Conservation (phyloP, 2,888 invertebrate species). For the Petrolisthes manimaculis region DNA sequence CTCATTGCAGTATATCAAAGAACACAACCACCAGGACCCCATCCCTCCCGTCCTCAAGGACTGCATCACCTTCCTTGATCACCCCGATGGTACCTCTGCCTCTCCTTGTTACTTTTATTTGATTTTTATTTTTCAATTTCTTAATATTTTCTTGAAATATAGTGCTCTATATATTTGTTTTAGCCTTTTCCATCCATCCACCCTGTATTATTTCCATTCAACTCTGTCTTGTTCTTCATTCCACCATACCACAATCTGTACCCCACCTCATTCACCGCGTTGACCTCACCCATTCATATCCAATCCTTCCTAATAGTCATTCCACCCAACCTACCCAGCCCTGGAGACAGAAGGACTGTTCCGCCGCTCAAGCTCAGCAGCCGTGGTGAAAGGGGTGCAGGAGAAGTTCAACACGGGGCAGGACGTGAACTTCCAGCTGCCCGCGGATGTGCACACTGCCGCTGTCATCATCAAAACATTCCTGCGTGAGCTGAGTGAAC, state of each 20-base stretch:
- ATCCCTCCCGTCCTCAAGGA: conserved; percentile 94
- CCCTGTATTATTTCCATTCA: no score
- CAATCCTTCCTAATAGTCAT: no score
- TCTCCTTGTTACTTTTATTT: not conserved
- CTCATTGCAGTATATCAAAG: conserved; percentile 89
- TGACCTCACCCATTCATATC: no score
- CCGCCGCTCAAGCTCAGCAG: conserved; percentile 89
- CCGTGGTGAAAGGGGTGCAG: conserved; percentile 87
- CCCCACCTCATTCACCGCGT: no score
- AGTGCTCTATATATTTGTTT: not conserved
- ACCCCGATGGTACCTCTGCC: conserved; percentile 81
- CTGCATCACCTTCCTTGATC: conserved; percentile 76
- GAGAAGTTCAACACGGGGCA: conserved; percentile 89
- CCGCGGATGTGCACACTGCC: conserved; percentile 86
- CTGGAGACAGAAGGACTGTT: conserved; percentile 97
- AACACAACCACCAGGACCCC: conserved; percentile 82
- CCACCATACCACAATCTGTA: no score
- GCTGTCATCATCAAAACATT: conserved; percentile 96
- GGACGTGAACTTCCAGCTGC: conserved; percentile 78
- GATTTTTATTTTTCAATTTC: not conserved
- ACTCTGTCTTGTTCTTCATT: no score
- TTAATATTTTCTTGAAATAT: not conserved
- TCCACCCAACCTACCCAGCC: conserved; percentile 20
- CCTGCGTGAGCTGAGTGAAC: conserved; percentile 89
- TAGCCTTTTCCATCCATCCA: not conserved